Conservation (phyloP, 2,797 vertebrate species). For the Sebastes diploproa region DNA sequence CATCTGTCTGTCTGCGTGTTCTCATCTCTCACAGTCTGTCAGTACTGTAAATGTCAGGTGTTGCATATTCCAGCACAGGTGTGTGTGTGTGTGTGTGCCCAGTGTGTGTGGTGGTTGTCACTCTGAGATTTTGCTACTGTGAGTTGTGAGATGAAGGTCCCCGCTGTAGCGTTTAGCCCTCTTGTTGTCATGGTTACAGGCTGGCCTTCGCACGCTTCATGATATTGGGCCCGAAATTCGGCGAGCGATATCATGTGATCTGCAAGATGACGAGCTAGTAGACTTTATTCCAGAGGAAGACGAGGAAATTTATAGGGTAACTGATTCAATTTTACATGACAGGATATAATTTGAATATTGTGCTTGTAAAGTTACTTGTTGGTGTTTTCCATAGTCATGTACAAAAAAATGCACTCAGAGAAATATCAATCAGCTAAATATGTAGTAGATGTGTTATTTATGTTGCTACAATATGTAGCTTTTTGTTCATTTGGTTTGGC, state of each 20-base stretch:
- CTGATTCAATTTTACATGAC: constrained; percentile 75
- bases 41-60: constrained; percentile 70
- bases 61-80: constrained; percentile 47
- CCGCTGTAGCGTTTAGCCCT: constrained; percentile 67
- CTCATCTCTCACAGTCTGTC: constrained; percentile 76
- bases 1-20: constrained; percentile 75
- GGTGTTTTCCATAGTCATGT: constrained; percentile 17
- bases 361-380: constrained; percentile 16
- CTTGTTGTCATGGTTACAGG: constrained; percentile 91
- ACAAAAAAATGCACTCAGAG: constrained; percentile 19
- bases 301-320: constrained; percentile 99
- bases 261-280: constrained; percentile 98
- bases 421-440: constrained; percentile 26
- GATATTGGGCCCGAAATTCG: constrained; percentile 99
- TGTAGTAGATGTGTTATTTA: constrained; percentile 15
- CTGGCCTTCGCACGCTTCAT: constrained; percentile 98
- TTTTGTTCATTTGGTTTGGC: constrained; percentile 43
- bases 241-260: constrained; percentile 99
- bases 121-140: constrained; percentile 52
- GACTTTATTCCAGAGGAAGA: constrained; percentile 96
- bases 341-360: constrained; percentile 38
- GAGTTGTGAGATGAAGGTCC: constrained; percentile 65
- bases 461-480: constrained; percentile 22
- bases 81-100: constrained; percentile 56
- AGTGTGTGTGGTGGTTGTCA: constrained; percentile 63